These are phyloP conservation scores for Dasyprocta punctata DNA, from an alignment of 2,113 vertebrate species.

Conservation along the genomic window DNA sequence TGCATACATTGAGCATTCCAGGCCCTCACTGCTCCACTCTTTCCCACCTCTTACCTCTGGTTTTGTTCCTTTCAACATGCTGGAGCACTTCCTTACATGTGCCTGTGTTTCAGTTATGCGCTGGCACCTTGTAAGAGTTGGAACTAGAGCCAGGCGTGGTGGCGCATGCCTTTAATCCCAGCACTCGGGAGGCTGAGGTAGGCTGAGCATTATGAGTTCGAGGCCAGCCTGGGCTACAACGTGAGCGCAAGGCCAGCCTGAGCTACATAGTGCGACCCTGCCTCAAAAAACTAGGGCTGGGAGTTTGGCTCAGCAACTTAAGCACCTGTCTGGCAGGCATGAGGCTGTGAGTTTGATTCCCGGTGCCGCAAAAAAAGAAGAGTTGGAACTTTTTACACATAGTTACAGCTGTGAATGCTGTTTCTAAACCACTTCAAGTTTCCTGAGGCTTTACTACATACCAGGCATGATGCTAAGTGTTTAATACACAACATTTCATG, in stretches of 20 bases:
- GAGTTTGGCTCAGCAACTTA: too few species aligned
- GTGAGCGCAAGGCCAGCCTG: too few species aligned
- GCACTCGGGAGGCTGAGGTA: too few species aligned
- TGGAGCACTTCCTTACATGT: neutral
- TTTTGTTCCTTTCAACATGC: neutral
- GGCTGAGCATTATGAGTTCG: too few species aligned
- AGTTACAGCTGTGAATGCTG: neutral
- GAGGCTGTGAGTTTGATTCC: too few species aligned
- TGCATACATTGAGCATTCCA: neutral
- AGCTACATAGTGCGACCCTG: too few species aligned
- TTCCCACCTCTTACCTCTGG: neutral
- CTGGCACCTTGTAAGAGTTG: rapidly evolving
- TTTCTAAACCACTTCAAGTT: neutral
- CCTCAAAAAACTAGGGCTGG: too few species aligned
- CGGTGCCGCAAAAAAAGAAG: too few species aligned
- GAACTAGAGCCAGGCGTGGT: too few species aligned
- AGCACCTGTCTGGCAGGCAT: too few species aligned
- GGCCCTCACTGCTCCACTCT: neutral
- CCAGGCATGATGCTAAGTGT: neutral
- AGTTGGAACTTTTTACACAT: neutral
- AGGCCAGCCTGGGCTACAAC: too few species aligned
- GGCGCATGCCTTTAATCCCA: too few species aligned
- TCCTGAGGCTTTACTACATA: neutral
- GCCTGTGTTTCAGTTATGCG: neutral
- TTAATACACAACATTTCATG: neutral